Percentiles rank a stretch among this genome's conserved stretches.
phyloP scores from a whole-genome alignment of 2,113 vertebrate genomes.

The Columba janthina region DNA sequence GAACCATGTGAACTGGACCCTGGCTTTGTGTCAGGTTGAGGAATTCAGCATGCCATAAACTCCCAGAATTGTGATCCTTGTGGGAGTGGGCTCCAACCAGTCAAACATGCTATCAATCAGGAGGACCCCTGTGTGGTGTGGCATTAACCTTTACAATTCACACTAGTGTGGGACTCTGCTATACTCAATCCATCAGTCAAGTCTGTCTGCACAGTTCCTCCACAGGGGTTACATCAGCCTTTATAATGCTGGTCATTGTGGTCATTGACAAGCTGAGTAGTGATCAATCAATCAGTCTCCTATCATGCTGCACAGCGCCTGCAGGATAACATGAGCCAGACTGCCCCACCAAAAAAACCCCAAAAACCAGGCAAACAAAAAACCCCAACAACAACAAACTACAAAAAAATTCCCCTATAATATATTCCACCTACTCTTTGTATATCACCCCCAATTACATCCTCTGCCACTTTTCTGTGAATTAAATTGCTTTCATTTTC shows the following conservation, averaged over 20 bases:
- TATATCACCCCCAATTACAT: neutral
- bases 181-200: constrained; percentile 10
- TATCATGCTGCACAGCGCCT: neutral
- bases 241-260: constrained; percentile 19
- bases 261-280: constrained; percentile 17
- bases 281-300: neutral
- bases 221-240: neutral
- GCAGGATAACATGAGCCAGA: neutral
- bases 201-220: neutral
- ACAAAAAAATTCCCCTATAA: too few species aligned
- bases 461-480: neutral
- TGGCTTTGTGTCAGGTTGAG: neutral
- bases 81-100: neutral
- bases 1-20: neutral
- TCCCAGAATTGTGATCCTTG: neutral
- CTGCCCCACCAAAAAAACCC: neutral
- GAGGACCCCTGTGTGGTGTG: neutral
- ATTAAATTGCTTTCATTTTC: neutral
- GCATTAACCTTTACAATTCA: constrained; percentile 31
- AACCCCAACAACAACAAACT: too few species aligned
- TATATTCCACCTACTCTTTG: neutral
- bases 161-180: neutral
- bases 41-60: neutral
- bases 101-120: constrained; percentile 25
- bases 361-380: too few species aligned